Percentiles rank a stretch among this genome's conserved stretches.
These are phyloP conservation scores for Penaeus vannamei DNA, from an alignment of 1,140 invertebrate genomes.

Conservation along the genomic window DNA sequence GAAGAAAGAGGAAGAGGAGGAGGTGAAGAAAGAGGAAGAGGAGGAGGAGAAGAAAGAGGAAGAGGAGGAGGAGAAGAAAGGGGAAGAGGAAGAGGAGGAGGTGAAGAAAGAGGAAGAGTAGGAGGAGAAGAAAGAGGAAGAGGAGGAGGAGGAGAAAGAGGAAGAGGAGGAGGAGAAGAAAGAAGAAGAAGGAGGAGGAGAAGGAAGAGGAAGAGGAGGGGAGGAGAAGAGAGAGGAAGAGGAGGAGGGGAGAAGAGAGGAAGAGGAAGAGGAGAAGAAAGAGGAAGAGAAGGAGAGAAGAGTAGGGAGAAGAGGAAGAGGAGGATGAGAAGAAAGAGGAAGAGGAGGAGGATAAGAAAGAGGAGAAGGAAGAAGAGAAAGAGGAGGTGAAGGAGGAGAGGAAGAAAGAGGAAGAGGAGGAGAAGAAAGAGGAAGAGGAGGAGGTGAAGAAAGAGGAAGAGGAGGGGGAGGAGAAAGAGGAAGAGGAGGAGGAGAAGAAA, in stretches of 20 bases:
- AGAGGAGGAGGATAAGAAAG: neutral
- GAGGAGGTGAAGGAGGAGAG: neutral
- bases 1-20: neutral
- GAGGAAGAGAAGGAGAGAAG: neutral
- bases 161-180: no score
- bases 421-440: constrained; percentile 9
- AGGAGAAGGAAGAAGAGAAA: neutral
- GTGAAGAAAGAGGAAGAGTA: no score
- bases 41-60: neutral
- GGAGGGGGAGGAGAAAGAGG: neutral
- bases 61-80: neutral
- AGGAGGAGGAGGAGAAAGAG: neutral
- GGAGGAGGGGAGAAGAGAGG: neutral
- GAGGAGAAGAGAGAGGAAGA: neutral
- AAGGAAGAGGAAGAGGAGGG: neutral
- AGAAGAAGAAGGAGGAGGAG: no score
- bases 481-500: no score
- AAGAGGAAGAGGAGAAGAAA: no score
- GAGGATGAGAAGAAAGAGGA: neutral
- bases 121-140: neutral
- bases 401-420: neutral
- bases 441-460: neutral
- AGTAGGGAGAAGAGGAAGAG: neutral
- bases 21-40: neutral
- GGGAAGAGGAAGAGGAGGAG: no score